Evolutionary conservation across 2,888 invertebrate genomes (phyloP).

Genomic region (Molorchus minor): DNA sequence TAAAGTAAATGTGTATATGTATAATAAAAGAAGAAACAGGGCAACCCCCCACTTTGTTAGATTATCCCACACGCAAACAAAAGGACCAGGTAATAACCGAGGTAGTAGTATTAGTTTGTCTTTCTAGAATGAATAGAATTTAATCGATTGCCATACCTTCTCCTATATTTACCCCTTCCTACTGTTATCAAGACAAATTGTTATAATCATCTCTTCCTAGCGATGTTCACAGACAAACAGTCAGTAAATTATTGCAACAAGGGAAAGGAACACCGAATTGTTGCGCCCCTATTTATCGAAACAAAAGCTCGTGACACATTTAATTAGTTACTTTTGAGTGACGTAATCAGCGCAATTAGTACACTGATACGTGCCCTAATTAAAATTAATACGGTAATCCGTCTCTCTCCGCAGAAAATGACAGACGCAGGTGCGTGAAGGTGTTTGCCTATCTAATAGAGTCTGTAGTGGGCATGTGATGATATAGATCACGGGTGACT

Average conservation of each 20-base stretch:
- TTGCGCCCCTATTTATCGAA: slow-evolving; percentile 7
- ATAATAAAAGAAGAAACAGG: no score
- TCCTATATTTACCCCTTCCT: no score
- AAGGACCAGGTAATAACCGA: no score
- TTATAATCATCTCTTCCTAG: no score
- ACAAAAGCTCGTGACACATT: slow-evolving; percentile 20
- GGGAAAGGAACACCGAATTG: neutral
- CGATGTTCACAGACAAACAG: no score
- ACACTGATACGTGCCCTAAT: slow-evolving; percentile 18
- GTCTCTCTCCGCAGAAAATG: slow-evolving; percentile 4
- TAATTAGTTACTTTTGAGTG: slow-evolving; percentile 23
- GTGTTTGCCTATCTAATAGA: slow-evolving; percentile 18
- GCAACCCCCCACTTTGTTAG: no score
- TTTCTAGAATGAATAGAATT: no score
- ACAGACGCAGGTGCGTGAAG: slow-evolving; percentile 22
- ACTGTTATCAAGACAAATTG: no score
- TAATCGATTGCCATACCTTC: no score
- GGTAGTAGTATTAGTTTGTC: no score
- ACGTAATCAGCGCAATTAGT: slow-evolving; percentile 18
- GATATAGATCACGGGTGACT: neutral
- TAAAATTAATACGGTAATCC: slow-evolving; percentile 21
- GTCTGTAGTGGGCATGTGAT: slow-evolving; percentile 9
- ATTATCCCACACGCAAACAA: no score
- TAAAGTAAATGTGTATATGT: no score
- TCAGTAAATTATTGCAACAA: neutral